phyloP scores from a whole-genome alignment of 2,113 vertebrate genomes.

The Trematocara unimaculatum region DNA sequence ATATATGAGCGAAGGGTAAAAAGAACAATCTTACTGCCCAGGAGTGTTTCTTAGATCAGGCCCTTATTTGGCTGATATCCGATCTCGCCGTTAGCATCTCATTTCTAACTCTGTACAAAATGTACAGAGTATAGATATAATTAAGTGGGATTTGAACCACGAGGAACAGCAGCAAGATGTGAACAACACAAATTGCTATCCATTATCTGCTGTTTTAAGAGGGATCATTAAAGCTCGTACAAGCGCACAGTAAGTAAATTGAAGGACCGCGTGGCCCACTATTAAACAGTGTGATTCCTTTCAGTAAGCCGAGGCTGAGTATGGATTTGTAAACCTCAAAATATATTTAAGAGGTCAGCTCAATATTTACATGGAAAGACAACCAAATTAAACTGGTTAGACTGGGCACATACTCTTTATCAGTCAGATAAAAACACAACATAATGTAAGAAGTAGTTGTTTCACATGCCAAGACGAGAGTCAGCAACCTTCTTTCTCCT shows the following conservation, averaged over 20 bases:
- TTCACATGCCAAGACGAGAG: slow-evolving; percentile 11
- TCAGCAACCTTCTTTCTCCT: neutral
- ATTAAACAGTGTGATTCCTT: slow-evolving; percentile 8
- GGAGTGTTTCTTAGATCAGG: neutral
- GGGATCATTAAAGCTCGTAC: slow-evolving; percentile 2
- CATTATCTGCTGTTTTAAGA: neutral
- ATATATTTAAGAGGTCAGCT: neutral
- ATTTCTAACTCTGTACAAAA: neutral
- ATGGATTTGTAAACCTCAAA: neutral
- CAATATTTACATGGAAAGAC: slow-evolving; percentile 7
- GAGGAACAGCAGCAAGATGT: slow-evolving; percentile 1
- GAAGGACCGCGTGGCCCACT: neutral
- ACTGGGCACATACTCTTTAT: neutral
- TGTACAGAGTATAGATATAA: neutral
- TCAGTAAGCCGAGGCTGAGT: neutral
- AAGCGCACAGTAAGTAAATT: neutral
- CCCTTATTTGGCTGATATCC: neutral
- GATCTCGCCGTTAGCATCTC: neutral
- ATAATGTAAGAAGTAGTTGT: neutral
- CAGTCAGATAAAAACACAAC: neutral
- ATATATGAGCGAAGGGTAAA: neutral
- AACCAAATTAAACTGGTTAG: neutral
- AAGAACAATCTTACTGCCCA: neutral
- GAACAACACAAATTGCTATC: neutral
- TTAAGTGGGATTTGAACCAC: neutral